Conservation (phyloP, 1,140 invertebrate genomes). For the Apocrypta bakeri region DNA sequence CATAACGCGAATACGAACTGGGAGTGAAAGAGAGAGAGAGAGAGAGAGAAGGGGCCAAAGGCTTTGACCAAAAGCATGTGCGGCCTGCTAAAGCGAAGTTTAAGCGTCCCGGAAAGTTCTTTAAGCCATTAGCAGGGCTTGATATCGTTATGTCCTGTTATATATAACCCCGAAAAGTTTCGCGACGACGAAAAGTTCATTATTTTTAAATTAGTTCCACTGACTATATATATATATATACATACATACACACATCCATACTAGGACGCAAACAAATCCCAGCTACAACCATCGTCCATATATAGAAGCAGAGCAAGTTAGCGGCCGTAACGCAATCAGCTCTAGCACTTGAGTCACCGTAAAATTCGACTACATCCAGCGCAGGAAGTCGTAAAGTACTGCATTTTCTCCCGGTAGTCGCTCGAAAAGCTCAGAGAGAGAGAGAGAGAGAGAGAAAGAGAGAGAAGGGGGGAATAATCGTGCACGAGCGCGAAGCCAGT, state of each 20-base stretch:
- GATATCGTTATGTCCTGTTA: neutral
- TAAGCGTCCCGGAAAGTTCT: conserved; percentile 42
- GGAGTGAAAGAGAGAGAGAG: no score
- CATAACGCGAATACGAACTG: conserved; percentile 39
- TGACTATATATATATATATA: no score
- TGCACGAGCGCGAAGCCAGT: neutral
- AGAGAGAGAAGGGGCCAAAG: no score
- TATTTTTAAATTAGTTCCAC: neutral
- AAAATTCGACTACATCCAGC: conserved; percentile 4
- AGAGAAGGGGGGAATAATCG: conserved; percentile 4
- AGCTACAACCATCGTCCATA: no score
- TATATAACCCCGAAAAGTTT: neutral
- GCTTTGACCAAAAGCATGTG: conserved; percentile 1
- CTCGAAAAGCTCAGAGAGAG: neutral
- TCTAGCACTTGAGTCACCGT: neutral
- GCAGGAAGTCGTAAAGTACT: conserved; percentile 20
- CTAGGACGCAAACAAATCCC: neutral
- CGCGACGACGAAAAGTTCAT: neutral
- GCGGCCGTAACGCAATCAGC: neutral
- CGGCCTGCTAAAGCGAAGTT: conserved; percentile 27
- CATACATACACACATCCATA: no score
- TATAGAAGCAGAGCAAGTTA: neutral
- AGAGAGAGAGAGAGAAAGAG: neutral
- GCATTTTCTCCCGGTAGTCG: conserved; percentile 3
- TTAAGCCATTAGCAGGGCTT: conserved; percentile 7